Percentiles rank a stretch among this genome's conserved stretches.
These are phyloP conservation scores for Myanophis thanlyinensis DNA, from an alignment of 2,113 vertebrate species.

Conservation along the genomic window DNA sequence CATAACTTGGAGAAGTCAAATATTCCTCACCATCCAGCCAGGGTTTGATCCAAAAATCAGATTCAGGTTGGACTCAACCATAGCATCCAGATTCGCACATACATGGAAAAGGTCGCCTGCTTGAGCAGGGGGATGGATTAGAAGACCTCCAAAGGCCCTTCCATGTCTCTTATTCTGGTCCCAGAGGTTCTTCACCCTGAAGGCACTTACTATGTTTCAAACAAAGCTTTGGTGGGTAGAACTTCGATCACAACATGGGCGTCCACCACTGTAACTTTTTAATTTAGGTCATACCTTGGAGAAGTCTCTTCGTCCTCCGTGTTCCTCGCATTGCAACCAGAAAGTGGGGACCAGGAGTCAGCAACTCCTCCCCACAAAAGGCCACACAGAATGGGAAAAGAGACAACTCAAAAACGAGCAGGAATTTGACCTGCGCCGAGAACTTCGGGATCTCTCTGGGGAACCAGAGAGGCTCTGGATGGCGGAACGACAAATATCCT, in stretches of 20 bases:
- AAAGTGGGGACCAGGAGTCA: neutral
- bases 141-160: too few relatives aligned
- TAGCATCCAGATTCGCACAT: too few relatives aligned
- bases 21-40: too few relatives aligned
- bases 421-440: neutral
- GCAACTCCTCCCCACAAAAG: neutral
- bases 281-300: neutral
- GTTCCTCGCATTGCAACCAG: neutral
- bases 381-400: neutral
- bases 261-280: neutral
- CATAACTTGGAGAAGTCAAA: neutral
- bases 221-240: neutral
- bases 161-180: too few relatives aligned
- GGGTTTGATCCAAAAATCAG: neutral
- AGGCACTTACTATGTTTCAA: neutral
- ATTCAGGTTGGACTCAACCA: neutral
- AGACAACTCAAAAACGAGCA: neutral
- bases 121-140: too few relatives aligned
- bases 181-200: neutral
- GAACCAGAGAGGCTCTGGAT: constrained; percentile 2
- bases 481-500: neutral
- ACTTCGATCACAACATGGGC: neutral
- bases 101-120: too few relatives aligned
- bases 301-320: neutral
- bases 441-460: constrained; percentile 26